phyloP scores from a whole-genome alignment of 2,888 invertebrate species.

The Drosophila demipolita region DNA sequence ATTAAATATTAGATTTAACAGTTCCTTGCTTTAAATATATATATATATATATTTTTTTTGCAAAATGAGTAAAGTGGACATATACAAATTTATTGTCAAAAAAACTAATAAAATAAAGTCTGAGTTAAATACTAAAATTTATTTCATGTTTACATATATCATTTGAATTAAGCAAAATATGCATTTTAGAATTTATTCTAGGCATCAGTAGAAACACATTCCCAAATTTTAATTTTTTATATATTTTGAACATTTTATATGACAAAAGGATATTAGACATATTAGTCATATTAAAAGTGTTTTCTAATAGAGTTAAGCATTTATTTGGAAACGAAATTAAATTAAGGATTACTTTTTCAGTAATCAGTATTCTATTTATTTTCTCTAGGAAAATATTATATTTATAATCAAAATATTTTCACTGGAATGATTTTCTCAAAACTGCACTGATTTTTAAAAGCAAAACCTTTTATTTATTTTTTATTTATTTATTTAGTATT shows the following conservation, averaged over 20 bases:
- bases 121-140: background rate
- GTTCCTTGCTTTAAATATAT: background rate
- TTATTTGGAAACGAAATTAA: background rate
- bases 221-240: background rate
- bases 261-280: background rate
- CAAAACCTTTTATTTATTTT: background rate
- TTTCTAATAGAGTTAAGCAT: background rate
- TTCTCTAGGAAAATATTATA: background rate
- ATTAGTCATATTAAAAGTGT: background rate
- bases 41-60: background rate
- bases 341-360: background rate
- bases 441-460: background rate
- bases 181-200: background rate
- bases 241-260: background rate
- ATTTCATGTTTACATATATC: background rate
- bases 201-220: background rate
- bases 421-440: background rate
- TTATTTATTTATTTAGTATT: background rate
- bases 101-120: background rate
- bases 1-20: constrained; percentile 12
- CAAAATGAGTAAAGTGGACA: background rate
- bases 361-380: too few species aligned
- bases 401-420: background rate
- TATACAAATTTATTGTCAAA: background rate
- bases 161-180: background rate